A percentile compares a stretch with the other conserved stretches of the same genome.
phyloP scores from a whole-genome alignment of 2,888 invertebrate genomes.

The Megamerina dolium region DNA sequence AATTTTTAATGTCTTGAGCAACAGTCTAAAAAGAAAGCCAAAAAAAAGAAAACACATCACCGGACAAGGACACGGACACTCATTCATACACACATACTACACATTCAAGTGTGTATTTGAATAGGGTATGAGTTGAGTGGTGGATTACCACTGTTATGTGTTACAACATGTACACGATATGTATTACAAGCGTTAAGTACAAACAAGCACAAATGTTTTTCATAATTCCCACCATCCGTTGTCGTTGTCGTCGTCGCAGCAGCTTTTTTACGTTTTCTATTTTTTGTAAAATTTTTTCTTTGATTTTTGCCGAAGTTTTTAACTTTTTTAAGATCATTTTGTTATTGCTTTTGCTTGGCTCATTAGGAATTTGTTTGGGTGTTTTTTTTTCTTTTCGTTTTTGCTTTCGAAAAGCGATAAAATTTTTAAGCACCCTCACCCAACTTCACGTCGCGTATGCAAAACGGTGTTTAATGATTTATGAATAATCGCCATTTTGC shows the following conservation, averaged over 20 bases:
- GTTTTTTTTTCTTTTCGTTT: constrained; percentile 20
- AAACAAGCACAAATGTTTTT: constrained; percentile 30
- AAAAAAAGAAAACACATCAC: constrained; percentile 11
- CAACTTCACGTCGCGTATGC: constrained; percentile 16
- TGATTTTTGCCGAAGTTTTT: constrained; percentile 40
- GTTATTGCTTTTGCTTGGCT: constrained; percentile 30
- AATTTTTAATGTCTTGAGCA: constrained; percentile 33
- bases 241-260: too few relatives aligned
- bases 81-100: too few relatives aligned
- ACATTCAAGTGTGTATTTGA: too few relatives aligned
- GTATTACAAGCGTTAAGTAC: constrained; percentile 29
- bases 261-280: too few relatives aligned
- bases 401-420: constrained; percentile 25
- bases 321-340: constrained; percentile 27
- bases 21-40: constrained; percentile 8
- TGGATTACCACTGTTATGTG: too few relatives aligned
- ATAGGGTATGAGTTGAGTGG: too few relatives aligned
- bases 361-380: constrained; percentile 31
- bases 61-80: constrained; percentile 2
- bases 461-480: constrained; percentile 48
- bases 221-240: constrained; percentile 1
- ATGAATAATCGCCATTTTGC: constrained; percentile 48
- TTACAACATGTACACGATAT: too few relatives aligned
- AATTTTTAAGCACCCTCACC: constrained; percentile 14
- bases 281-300: constrained; percentile 19